phyloP scores from a whole-genome alignment of 2,797 vertebrate species.

The Sparus aurata region DNA sequence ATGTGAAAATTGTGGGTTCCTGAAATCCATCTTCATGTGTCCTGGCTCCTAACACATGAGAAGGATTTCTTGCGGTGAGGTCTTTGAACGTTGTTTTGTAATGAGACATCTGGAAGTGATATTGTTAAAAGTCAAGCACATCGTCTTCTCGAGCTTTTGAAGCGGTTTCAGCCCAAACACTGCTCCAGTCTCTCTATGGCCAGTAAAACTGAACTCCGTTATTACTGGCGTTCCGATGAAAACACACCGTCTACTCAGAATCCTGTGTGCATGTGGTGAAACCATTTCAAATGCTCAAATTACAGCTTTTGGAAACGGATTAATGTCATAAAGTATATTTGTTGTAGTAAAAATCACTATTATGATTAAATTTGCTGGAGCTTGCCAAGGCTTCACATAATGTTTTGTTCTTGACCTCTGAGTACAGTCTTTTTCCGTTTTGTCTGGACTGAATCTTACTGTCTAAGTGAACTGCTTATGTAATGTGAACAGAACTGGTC shows the following conservation, averaged over 20 bases:
- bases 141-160: conserved; percentile 75
- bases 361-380: conserved; percentile 71
- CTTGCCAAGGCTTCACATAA: conserved; percentile 36
- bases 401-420: conserved; percentile 55
- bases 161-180: conserved; percentile 79
- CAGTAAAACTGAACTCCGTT: conserved; percentile 75
- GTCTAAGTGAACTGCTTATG: conserved; percentile 68
- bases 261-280: conserved; percentile 76
- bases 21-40: conserved; percentile 62
- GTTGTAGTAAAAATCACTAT: conserved; percentile 77
- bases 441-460: conserved; percentile 50
- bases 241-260: conserved; percentile 70
- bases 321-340: conserved; percentile 76
- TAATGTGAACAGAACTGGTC: conserved; percentile 56
- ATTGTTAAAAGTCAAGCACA: conserved; percentile 77
- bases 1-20: conserved; percentile 65
- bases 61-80: conserved; percentile 65
- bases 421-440: conserved; percentile 45
- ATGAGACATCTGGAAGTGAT: conserved; percentile 85
- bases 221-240: conserved; percentile 82
- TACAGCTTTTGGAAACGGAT: conserved; percentile 74
- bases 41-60: conserved; percentile 63
- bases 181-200: conserved; percentile 75
- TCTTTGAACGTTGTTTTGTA: conserved; percentile 77
- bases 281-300: conserved; percentile 77